A percentile compares a stretch with the other conserved stretches of the same genome.
Evolutionary conservation across 2,113 vertebrate species (phyloP).

Genomic region (Alces alces): DNA sequence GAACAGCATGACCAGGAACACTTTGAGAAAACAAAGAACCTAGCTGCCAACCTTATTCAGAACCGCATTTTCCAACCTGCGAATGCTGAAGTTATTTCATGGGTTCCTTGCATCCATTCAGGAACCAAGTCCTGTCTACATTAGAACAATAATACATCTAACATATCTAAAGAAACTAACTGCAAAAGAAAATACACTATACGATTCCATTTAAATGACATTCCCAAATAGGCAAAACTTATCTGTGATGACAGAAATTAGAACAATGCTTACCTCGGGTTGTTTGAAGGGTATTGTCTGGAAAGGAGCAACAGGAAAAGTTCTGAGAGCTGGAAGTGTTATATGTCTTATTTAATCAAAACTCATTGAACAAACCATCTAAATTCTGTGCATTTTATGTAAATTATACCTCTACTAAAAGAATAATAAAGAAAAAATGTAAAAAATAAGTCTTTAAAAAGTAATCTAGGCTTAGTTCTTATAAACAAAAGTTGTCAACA

Average conservation of each 20-base stretch:
- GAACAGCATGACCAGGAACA: slow-evolving; percentile 98
- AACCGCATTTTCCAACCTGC: neutral
- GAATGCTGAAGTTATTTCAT: neutral
- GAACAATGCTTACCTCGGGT: neutral
- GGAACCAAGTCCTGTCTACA: neutral
- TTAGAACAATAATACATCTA: neutral
- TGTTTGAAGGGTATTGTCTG: neutral
- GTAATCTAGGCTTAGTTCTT: neutral
- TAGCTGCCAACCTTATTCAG: slow-evolving; percentile 93
- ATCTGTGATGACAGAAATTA: neutral
- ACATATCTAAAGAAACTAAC: neutral
- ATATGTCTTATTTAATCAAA: neutral
- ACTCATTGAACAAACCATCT: neutral
- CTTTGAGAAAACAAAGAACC: slow-evolving; percentile 97
- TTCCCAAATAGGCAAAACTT: neutral
- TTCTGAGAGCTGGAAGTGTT: neutral
- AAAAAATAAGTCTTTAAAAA: neutral
- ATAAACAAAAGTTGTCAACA: neutral
- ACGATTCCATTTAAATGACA: neutral
- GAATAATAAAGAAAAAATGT: neutral
- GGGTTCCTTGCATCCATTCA: neutral
- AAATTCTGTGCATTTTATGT: neutral
- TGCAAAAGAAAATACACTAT: neutral
- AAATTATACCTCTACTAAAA: neutral
- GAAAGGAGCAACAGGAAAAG: neutral